phyloP scores from a whole-genome alignment of 53 echinoderm and acorn worm genomes.

The Echinarachnius parma region DNA sequence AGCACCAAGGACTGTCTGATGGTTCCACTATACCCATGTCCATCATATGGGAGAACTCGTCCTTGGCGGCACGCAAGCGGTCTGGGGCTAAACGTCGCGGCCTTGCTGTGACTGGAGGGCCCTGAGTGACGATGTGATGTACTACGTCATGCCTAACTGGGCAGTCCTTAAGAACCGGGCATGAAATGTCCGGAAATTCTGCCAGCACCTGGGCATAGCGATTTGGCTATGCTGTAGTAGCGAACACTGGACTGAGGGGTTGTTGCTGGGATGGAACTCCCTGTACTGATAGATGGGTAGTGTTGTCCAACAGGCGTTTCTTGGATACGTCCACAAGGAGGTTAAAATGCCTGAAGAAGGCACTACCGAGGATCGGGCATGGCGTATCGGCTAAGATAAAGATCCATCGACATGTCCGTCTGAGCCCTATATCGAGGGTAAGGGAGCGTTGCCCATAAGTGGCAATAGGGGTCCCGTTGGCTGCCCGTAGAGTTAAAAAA shows the following conservation, averaged over 20 bases:
- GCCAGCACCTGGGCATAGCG: background rate
- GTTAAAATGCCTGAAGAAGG: no score
- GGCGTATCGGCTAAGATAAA: no score
- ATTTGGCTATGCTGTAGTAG: background rate
- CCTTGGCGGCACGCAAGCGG: slow-evolving; percentile 18
- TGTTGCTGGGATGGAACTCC: background rate
- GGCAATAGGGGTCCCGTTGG: slow-evolving; percentile 20
- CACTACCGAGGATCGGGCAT: no score
- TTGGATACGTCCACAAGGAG: slow-evolving; percentile 36
- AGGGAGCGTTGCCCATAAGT: slow-evolving; percentile 47
- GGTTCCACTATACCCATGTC: slow-evolving; percentile 39
- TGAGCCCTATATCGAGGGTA: slow-evolving; percentile 43
- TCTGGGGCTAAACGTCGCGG: slow-evolving; percentile 30
- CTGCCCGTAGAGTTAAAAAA: slow-evolving; percentile 15
- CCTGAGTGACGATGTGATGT: slow-evolving; percentile 42
- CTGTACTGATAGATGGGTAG: slow-evolving; percentile 9
- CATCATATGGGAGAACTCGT: slow-evolving; percentile 48
- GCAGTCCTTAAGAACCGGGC: slow-evolving; percentile 1
- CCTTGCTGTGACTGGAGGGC: slow-evolving; percentile 21
- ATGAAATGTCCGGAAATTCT: slow-evolving; percentile 19
- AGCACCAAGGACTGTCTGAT: slow-evolving; percentile 34
- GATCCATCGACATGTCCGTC: slow-evolving; percentile 11
- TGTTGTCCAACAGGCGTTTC: slow-evolving; percentile 11
- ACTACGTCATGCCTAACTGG: slow-evolving; percentile 28
- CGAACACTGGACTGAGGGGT: slow-evolving; percentile 18